Percentiles rank a stretch among this genome's conserved stretches.
phyloP scores from a whole-genome alignment of 2,113 vertebrate genomes.

The Redunca redunca region DNA sequence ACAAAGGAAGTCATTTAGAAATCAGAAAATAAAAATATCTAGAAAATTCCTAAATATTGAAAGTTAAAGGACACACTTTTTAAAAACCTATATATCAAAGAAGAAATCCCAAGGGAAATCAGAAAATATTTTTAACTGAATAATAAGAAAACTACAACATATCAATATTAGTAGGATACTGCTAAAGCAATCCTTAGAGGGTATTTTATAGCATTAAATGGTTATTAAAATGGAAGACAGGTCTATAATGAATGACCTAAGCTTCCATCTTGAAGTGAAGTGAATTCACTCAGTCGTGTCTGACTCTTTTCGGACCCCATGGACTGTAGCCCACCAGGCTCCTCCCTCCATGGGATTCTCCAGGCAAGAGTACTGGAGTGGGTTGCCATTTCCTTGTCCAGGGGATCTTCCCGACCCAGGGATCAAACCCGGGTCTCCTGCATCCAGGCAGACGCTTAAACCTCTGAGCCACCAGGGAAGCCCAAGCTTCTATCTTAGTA shows the following conservation, averaged over 20 bases:
- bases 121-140: not conserved
- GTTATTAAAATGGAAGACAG: not conserved
- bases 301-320: too few species aligned
- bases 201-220: not conserved
- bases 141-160: not conserved
- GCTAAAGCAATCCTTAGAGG: not conserved
- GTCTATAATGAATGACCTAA: not conserved
- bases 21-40: not conserved
- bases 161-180: not conserved
- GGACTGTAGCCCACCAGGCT: too few species aligned
- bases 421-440: too few species aligned
- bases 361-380: too few species aligned
- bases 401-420: too few species aligned
- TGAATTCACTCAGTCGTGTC: too few species aligned
- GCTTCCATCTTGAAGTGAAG: too few species aligned
- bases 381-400: too few species aligned
- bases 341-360: too few species aligned
- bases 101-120: not conserved
- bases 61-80: not conserved
- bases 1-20: not conserved
- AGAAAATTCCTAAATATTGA: not conserved
- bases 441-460: too few species aligned
- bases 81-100: not conserved
- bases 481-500: not conserved
- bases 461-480: too few species aligned